Conservation (phyloP, 2,888 invertebrate genomes). For the Diarsia mendica region DNA sequence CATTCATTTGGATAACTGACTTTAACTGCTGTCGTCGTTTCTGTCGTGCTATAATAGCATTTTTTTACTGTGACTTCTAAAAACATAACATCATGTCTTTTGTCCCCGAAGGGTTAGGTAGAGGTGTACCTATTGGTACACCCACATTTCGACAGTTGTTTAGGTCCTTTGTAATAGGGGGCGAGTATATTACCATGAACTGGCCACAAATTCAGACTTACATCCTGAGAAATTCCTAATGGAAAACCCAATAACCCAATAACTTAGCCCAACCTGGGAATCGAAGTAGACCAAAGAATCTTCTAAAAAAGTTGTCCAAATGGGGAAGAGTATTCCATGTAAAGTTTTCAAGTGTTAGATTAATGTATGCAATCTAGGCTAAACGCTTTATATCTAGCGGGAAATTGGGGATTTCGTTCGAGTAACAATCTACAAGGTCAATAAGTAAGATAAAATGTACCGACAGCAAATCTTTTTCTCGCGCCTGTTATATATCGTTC, state of each 20-base stretch:
- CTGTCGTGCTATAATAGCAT: neutral
- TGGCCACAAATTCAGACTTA: no score
- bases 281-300: no score
- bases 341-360: conserved; percentile 11
- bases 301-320: no score
- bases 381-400: conserved; percentile 32
- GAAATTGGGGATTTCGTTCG: conserved; percentile 27
- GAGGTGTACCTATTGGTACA: no score
- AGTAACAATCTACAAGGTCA: conserved; percentile 32
- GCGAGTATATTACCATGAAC: no score
- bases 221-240: no score
- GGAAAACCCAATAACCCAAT: no score
- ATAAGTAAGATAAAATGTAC: conserved; percentile 47
- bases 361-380: conserved; percentile 20
- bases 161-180: no score
- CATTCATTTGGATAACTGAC: conserved; percentile 16
- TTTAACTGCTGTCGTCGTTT: neutral
- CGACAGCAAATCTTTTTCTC: conserved; percentile 28
- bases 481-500: conserved; percentile 45
- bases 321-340: neutral
- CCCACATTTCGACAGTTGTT: no score
- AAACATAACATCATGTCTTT: neutral
- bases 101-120: no score
- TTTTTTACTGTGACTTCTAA: neutral
- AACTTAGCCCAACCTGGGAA: no score